Conservation (phyloP, 2,888 invertebrate genomes). For the Aelia acuminata region DNA sequence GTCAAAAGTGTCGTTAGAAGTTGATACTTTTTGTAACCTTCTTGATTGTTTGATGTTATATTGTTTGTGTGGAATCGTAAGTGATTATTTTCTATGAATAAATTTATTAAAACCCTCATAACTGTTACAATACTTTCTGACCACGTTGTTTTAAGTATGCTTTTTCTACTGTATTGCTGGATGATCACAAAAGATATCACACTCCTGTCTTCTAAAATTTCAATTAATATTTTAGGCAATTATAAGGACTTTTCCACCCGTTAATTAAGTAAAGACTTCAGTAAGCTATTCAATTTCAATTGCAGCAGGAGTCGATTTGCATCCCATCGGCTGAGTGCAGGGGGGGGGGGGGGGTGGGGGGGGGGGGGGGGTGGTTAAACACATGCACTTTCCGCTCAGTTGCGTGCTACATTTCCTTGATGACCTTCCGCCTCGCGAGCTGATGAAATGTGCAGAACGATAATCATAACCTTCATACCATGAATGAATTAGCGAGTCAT, state of each 20-base stretch:
- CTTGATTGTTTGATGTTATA: too few species aligned
- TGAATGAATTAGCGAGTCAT: background rate
- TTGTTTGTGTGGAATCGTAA: too few species aligned
- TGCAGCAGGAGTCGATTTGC: background rate
- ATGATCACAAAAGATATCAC: too few species aligned
- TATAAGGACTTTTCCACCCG: background rate
- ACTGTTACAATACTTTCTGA: too few species aligned
- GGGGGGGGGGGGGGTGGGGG: background rate
- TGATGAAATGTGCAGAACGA: background rate
- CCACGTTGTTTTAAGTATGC: too few species aligned
- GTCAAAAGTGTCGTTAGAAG: too few species aligned
- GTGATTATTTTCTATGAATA: too few species aligned
- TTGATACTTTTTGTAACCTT: too few species aligned
- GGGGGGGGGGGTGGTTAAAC: background rate
- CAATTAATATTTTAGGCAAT: background rate
- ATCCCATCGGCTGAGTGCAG: slow-evolving; percentile 12
- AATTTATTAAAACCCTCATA: too few species aligned
- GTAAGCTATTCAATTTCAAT: background rate
- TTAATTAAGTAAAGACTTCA: background rate
- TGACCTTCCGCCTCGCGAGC: background rate
- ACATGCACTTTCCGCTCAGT: slow-evolving; percentile 25
- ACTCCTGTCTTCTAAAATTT: too few species aligned
- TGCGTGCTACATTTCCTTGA: background rate
- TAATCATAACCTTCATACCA: background rate
- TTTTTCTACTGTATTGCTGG: too few species aligned